Evolutionary conservation across 2,113 vertebrate species (phyloP).

Genomic region (Festucalex cinctus): DNA sequence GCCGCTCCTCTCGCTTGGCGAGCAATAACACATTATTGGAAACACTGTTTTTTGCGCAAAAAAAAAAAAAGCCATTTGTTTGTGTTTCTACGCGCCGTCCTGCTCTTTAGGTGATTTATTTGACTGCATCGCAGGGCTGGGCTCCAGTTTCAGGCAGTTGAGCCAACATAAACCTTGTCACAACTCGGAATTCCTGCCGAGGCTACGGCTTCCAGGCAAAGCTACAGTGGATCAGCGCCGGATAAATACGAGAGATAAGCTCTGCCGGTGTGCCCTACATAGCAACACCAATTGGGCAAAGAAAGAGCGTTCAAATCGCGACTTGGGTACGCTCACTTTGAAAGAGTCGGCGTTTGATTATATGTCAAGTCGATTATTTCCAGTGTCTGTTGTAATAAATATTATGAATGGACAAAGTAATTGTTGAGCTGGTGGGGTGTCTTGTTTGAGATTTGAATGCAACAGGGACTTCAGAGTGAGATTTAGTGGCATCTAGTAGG

Average conservation of each 20-base stretch:
- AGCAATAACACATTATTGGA: constrained; percentile 25
- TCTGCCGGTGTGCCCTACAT: constrained; percentile 38
- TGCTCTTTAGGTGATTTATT: constrained; percentile 69
- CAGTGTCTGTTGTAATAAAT: not conserved
- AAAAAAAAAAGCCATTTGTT: constrained; percentile 70
- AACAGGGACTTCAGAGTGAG: not conserved
- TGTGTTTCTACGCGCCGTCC: constrained; percentile 57
- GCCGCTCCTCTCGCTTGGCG: constrained; percentile 5
- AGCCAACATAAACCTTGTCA: constrained; percentile 74
- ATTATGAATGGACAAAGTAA: not conserved
- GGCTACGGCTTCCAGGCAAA: constrained; percentile 66
- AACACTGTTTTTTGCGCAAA: constrained; percentile 55
- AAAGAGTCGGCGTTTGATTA: constrained; percentile 4
- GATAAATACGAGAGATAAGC: constrained; percentile 65
- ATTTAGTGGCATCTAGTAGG: not conserved
- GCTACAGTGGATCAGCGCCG: constrained; percentile 52
- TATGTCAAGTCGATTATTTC: not conserved
- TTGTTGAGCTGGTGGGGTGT: not conserved
- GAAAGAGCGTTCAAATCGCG: constrained; percentile 16
- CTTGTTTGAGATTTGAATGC: not conserved
- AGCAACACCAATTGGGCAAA: constrained; percentile 26
- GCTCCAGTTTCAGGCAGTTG: constrained; percentile 64
- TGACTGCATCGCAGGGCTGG: constrained; percentile 43
- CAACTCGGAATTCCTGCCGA: constrained; percentile 65
- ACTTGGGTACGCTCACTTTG: not conserved